Evolutionary conservation across 2,797 vertebrate species (phyloP), one percentile per base, ranked within the genome.

Genomic region (Botia almorhae): DNA sequence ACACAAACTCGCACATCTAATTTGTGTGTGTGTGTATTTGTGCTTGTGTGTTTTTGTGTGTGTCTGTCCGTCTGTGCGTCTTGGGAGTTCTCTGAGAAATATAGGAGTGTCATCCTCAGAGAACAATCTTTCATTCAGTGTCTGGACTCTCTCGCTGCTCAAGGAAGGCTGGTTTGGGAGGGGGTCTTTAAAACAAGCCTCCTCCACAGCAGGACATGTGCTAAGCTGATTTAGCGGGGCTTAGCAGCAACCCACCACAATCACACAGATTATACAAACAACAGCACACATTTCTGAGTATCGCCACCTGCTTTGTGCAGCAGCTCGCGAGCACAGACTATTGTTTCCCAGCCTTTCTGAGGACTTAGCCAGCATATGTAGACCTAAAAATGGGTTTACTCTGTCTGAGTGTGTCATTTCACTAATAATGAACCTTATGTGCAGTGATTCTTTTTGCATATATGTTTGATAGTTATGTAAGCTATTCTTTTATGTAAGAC

Each of bases 221-320:
- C 89, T 93, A 93, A 93, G 90, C 92, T 94, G 91, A 93, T 94
- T 93, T 93, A 91, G 90, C 90, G 88, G 87, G 88, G 90, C 90
- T 94, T 93, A 93, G 88, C 90, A 87, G 91, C 89, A 85, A 87
- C 91, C 90, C 89, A 89, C 89, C 90, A 87, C 89, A 88, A 93
- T 93, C 91, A 91, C 84, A 89, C 88, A 93, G 92, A 94, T 93
- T 93, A 92, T 85, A 87, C 90, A 90, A 91, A 84, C 82, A 93
- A 90, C 89, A 91, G 91, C 92, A 93, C 91, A 91, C 89, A 93
- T 90, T 90, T 91, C 89, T 88, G 73, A 60, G 63, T 74, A 74
- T 65, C 36, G 2, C 84, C 64, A 74, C 78, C 72, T 87, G 89
- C 90, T 91, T 91, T 92, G 90, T 89, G 87, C 87, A 87, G 85